Conservation (phyloP, 2,888 invertebrate species). For the Zhuqinia jingwanae region DNA sequence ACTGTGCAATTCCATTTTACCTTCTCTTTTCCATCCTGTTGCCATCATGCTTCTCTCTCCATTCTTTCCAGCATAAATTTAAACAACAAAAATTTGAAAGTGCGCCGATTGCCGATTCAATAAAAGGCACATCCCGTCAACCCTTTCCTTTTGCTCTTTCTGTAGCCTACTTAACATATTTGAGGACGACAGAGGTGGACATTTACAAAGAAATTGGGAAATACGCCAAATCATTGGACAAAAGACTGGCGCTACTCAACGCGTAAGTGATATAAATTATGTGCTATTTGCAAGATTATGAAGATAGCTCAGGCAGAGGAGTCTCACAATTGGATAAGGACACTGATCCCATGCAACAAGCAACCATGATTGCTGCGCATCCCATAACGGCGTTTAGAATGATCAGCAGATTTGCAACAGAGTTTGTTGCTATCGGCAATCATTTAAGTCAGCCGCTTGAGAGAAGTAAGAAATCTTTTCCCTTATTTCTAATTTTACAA, state of each 20-base stretch:
- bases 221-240: constrained; percentile 69
- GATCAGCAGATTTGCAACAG: constrained; percentile 73
- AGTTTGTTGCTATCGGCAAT: constrained; percentile 71
- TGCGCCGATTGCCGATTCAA: no score
- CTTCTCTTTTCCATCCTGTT: constrained; percentile 27
- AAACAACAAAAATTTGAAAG: constrained; percentile 49
- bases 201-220: constrained; percentile 75
- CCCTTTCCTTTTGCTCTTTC: constrained; percentile 78
- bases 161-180: constrained; percentile 77
- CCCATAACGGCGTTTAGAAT: constrained; percentile 73
- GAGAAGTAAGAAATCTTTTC: constrained; percentile 59
- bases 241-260: no score
- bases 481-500: no score
- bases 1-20: neutral
- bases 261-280: neutral
- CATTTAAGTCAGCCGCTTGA: constrained; percentile 73
- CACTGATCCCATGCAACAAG: constrained; percentile 71
- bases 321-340: constrained; percentile 61
- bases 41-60: constrained; percentile 54
- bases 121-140: constrained; percentile 59
- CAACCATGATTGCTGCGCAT: constrained; percentile 71
- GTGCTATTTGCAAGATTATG: constrained; percentile 77
- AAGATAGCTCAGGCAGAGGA: constrained; percentile 75
- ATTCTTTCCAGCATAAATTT: constrained; percentile 48
- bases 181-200: constrained; percentile 75